Evolutionary conservation across 2,113 vertebrate species (phyloP).

Genomic region (Sinocyclocheilus grahami): DNA sequence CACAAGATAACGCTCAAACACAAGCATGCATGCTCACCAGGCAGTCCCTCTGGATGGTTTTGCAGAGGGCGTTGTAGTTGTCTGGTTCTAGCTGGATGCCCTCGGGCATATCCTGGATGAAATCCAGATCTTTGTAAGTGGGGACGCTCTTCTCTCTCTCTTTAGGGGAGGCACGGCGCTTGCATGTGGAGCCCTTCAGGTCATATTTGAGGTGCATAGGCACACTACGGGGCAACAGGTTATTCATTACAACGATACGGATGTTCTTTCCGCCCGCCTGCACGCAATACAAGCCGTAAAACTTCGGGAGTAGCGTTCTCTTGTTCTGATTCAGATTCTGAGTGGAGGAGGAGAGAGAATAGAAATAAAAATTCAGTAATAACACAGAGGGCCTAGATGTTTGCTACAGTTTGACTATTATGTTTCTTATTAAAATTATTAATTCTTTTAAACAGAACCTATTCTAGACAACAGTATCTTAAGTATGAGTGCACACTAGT

Average conservation of each 20-base stretch:
- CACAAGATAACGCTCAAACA: neutral
- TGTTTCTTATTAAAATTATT: too few relatives aligned
- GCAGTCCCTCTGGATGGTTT: slow-evolving; percentile 93
- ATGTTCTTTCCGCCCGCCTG: slow-evolving; percentile 92
- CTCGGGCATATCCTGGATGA: slow-evolving; percentile 82
- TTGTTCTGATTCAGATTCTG: slow-evolving; percentile 96
- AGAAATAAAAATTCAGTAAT: too few relatives aligned
- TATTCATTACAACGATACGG: slow-evolving; percentile 94
- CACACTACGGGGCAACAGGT: slow-evolving; percentile 85
- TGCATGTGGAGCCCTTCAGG: slow-evolving; percentile 94
- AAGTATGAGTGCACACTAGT: too few relatives aligned
- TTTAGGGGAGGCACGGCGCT: slow-evolving; percentile 84
- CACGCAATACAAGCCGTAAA: slow-evolving; percentile 92
- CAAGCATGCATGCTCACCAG: slow-evolving; percentile 74
- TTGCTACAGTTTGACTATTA: too few relatives aligned
- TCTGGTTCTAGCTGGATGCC: slow-evolving; percentile 85
- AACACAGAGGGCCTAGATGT: too few relatives aligned
- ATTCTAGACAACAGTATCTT: too few relatives aligned
- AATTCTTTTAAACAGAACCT: too few relatives aligned
- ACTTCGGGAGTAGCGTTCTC: slow-evolving; percentile 90
- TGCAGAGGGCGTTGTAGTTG: slow-evolving; percentile 86
- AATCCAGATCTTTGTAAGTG: slow-evolving; percentile 93
- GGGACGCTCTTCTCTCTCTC: slow-evolving; percentile 86
- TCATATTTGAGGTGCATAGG: slow-evolving; percentile 93
- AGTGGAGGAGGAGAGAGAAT: neutral